A percentile compares a stretch with the other conserved stretches of the same genome.
Evolutionary conservation across 37 sponge, comb jelly and placozoan genomes (phyloP).

Genomic region (Hormiphora californensis): DNA sequence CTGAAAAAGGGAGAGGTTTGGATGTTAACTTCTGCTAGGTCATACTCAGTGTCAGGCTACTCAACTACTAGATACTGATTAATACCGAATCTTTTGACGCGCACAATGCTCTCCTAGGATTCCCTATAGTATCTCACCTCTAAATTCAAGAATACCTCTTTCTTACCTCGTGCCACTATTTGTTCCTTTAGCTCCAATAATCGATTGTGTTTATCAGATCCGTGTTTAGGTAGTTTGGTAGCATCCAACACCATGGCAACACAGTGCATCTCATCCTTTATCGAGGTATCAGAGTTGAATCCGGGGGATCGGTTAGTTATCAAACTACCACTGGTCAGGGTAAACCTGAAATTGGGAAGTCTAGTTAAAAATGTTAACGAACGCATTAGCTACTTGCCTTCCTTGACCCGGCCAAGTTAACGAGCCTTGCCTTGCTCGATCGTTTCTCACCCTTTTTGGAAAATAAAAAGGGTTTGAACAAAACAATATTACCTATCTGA

Average conservation of each 20-base stretch:
- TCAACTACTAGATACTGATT: too few species aligned
- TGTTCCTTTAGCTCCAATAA: slow-evolving; percentile 36
- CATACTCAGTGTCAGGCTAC: too few species aligned
- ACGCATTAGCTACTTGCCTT: too few species aligned
- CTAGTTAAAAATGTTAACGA: background rate
- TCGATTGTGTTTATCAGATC: background rate
- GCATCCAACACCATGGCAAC: slow-evolving; percentile 15
- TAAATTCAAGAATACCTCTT: too few species aligned
- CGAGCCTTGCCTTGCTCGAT: too few species aligned
- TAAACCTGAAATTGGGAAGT: background rate
- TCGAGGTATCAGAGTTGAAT: slow-evolving; percentile 16
- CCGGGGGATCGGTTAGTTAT: slow-evolving; percentile 40
- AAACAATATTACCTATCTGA: slow-evolving; percentile 8
- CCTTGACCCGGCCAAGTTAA: too few species aligned
- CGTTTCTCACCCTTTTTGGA: too few species aligned
- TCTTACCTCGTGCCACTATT: slow-evolving; percentile 15
- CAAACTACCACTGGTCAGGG: background rate
- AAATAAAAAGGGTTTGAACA: background rate
- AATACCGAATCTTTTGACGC: too few species aligned
- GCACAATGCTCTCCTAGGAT: too few species aligned
- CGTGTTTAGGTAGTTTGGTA: background rate
- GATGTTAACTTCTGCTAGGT: too few species aligned
- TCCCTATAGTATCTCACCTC: too few species aligned
- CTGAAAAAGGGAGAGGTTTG: too few species aligned
- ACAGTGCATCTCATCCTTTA: slow-evolving; percentile 54